Base-by-base conservation (phyloP, 2,113 vertebrate species). In the Calonectris borealis region DNA sequence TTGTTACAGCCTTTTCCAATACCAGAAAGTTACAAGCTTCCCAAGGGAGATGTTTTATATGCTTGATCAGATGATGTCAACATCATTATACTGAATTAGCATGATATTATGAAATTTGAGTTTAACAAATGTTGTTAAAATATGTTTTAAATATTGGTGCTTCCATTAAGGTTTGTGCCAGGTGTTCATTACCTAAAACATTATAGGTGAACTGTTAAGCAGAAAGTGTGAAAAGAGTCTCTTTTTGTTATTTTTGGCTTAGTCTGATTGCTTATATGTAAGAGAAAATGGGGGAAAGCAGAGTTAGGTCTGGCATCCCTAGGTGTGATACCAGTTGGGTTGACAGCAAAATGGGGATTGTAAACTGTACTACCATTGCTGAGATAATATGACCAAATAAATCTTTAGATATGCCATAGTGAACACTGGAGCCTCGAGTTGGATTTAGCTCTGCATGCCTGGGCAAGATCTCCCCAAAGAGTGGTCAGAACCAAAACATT, bases 81-180 rank as follows among this genome's bases (percentile, higher is more conserved):
- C 82, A 88, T 52, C 46, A 72, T 90, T 95, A 49, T 20, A 66
- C 15, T 70, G 42, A 96, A 94, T 94, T 79, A 90, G 32, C 16
- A 78, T 54, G 51, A 71, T 76, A 86, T 62, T 82, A 93, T 80
- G 76, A 88, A 84, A 94, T 84, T 9, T 69, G 49, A 88, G 57
- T 94, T 90, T 80, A 94, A 72, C 18, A 85, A 93, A 87, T 86
- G 29, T 71, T 83, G 60, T 69, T 80, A 69, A 52, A 88, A 55
- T 32, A 22, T 55, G 13, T 68, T 86, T 94, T 83, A 81, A 83
- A 88, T 77, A 61, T 73, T 52, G 14, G 5, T 62, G 19, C 8
- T 93, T 76, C 51, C 54, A 81, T 58, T 84, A 57, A 83, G 65
- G n/a, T 76, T 90, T 79, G 13, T 77, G 32, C n/a, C 84, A 95